These are phyloP conservation scores for Pungitius pungitius DNA, from an alignment of 2,113 vertebrate genomes.

Conservation along the genomic window DNA sequence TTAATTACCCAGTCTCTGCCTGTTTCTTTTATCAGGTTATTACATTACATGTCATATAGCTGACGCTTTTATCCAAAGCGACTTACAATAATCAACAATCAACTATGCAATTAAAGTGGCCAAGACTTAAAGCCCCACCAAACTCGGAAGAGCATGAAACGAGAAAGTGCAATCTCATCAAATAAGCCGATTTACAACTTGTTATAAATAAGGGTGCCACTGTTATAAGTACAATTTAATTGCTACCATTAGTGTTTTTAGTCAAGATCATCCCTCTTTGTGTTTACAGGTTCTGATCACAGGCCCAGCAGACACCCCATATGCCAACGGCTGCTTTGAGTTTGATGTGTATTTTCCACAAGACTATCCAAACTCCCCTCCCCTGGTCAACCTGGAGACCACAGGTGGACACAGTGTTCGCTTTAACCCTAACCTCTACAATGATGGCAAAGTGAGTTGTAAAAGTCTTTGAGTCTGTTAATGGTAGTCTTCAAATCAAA, in stretches of 20 bases:
- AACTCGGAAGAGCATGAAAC: no score
- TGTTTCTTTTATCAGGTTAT: conserved; percentile 16
- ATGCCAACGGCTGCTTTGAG: conserved; percentile 98
- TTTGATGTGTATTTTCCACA: conserved; percentile 99
- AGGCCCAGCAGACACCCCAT: conserved; percentile 96
- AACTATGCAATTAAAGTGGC: no score
- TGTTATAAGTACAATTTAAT: no score
- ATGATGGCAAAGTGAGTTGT: conserved; percentile 92
- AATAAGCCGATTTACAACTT: no score
- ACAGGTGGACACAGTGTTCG: conserved; percentile 97
- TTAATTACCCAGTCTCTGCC: neutral
- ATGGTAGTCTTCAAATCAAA: neutral
- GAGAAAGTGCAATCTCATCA: no score
- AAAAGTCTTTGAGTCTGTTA: neutral
- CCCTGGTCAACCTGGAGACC: conserved; percentile 98
- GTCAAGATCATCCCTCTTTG: neutral
- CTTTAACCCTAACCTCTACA: conserved; percentile 99
- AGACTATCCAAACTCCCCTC: conserved; percentile 98
- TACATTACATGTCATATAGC: no score
- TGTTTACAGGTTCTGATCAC: conserved; percentile 92
- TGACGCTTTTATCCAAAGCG: no score
- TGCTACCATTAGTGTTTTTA: no score
- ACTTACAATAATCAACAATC: no score
- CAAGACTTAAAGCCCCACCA: no score
- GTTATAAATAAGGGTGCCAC: no score